Evolutionary conservation across 2,797 vertebrate genomes (phyloP).

Genomic region (Gymnothorax javanicus): DNA sequence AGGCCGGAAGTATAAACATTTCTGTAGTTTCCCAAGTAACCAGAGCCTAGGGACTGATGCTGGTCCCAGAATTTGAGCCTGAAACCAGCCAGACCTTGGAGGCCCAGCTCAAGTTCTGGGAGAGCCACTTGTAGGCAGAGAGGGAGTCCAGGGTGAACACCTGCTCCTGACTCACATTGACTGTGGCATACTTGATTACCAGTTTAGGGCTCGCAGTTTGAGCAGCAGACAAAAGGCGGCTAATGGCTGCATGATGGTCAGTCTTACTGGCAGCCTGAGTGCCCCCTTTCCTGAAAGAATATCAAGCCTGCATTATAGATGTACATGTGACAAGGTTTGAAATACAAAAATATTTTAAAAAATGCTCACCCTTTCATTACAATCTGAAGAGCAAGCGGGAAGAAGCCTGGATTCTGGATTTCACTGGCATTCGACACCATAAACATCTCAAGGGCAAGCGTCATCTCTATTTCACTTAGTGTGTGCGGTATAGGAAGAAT

Average conservation of each 20-base stretch:
- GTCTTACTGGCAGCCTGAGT: slow-evolving; percentile 52
- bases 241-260: slow-evolving; percentile 67
- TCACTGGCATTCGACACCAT: slow-evolving; percentile 77
- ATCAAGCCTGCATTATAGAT: neutral
- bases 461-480: slow-evolving; percentile 88
- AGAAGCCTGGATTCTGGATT: slow-evolving; percentile 60
- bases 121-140: slow-evolving; percentile 69
- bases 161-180: slow-evolving; percentile 65
- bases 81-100: slow-evolving; percentile 59
- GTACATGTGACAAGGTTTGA: neutral
- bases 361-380: slow-evolving; percentile 84
- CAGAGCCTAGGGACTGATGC: neutral
- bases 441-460: slow-evolving; percentile 87
- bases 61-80: neutral
- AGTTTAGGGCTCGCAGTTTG: slow-evolving; percentile 69
- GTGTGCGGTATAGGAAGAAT: slow-evolving; percentile 75
- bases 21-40: neutral
- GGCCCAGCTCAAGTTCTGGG: slow-evolving; percentile 69
- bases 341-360: neutral
- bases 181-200: slow-evolving; percentile 60
- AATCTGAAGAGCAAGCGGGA: slow-evolving; percentile 71
- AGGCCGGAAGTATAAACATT: slow-evolving; percentile 6
- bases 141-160: slow-evolving; percentile 64
- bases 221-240: slow-evolving; percentile 69
- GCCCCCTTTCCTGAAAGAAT: slow-evolving; percentile 51